Evolutionary conservation across 2,113 vertebrate genomes (phyloP).

Genomic region (Etheostoma spectabile): DNA sequence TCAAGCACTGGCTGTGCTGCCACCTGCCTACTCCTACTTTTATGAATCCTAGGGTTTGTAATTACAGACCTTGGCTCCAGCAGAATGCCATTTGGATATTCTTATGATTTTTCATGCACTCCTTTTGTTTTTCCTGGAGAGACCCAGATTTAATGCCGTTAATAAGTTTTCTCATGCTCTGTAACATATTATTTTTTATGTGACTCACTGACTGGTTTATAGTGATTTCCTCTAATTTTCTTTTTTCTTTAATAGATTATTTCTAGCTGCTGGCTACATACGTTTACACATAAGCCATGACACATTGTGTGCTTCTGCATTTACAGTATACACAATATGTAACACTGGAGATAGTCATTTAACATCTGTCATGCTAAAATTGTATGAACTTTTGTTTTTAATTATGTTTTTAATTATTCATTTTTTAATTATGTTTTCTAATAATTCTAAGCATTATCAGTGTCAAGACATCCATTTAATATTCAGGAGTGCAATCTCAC

Average conservation of each 20-base stretch:
- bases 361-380: not conserved
- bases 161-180: not conserved
- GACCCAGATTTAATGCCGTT: not conserved
- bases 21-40: slow-evolving; percentile 6
- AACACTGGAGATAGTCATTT: not conserved
- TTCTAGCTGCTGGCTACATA: not conserved
- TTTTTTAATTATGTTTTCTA: not conserved
- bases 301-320: not conserved
- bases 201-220: not conserved
- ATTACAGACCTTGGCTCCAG: slow-evolving; percentile 22
- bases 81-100: slow-evolving; percentile 6
- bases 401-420: no score
- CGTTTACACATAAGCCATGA: not conserved
- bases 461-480: not conserved
- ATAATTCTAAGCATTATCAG: no score
- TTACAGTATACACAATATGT: not conserved
- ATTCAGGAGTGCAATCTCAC: not conserved
- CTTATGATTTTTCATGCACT: slow-evolving; percentile 4
- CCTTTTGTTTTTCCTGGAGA: not conserved
- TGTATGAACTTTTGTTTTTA: not conserved
- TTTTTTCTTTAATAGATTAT: slow-evolving; percentile 3
- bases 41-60: slow-evolving; percentile 18
- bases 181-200: not conserved
- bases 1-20: slow-evolving; percentile 1
- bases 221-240: not conserved